Evolutionary conservation across 2,113 vertebrate species (phyloP).

Genomic region (Apeltes quadracus): DNA sequence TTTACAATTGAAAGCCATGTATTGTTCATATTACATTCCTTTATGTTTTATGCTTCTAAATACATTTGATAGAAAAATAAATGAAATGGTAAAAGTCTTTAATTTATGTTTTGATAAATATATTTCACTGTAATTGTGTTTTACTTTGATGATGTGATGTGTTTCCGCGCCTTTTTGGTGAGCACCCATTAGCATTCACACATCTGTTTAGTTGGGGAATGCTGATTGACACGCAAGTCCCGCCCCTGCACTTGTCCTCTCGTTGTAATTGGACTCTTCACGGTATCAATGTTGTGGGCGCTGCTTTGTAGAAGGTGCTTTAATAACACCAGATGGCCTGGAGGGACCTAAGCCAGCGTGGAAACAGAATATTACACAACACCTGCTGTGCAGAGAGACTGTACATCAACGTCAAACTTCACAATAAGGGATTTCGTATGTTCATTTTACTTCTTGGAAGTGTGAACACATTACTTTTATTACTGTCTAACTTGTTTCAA

Average conservation of each 20-base stretch:
- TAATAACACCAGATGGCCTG: neutral
- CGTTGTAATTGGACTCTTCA: constrained; percentile 42
- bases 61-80: too few species aligned
- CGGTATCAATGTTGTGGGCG: too few species aligned
- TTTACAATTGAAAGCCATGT: too few species aligned
- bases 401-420: neutral
- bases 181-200: constrained; percentile 14
- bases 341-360: neutral
- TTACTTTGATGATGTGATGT: neutral
- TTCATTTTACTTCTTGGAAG: neutral
- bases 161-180: neutral
- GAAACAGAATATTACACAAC: neutral
- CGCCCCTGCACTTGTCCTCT: constrained; percentile 36
- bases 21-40: too few species aligned
- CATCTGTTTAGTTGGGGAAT: constrained; percentile 44
- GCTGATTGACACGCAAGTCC: constrained; percentile 32
- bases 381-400: neutral
- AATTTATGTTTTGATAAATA: too few species aligned
- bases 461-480: too few species aligned
- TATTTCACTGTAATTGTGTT: too few species aligned
- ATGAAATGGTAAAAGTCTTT: too few species aligned
- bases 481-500: neutral
- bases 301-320: neutral
- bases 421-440: neutral
- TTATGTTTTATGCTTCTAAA: too few species aligned